Conservation (phyloP, 2,888 invertebrate species). For the Ophion ellenae region DNA sequence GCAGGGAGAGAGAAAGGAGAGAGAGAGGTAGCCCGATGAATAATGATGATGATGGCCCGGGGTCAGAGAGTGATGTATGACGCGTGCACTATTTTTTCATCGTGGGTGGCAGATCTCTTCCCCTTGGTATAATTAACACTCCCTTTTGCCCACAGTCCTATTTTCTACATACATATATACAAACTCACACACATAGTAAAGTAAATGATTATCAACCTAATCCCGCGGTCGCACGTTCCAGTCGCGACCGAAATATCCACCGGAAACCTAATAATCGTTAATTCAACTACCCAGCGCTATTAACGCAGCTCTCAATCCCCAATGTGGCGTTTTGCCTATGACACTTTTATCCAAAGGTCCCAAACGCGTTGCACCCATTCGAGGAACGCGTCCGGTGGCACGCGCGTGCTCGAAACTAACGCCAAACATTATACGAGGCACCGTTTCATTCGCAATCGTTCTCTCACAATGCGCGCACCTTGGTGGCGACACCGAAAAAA, state of each 20-base stretch:
- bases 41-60: conserved; percentile 18
- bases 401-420: not conserved
- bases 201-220: not conserved
- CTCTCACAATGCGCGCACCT: not conserved
- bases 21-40: conserved; percentile 10
- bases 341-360: not conserved
- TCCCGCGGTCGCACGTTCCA: not conserved
- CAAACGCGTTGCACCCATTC: not conserved
- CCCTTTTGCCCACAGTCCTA: conserved; percentile 20
- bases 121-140: conserved; percentile 36
- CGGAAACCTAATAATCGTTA: not conserved
- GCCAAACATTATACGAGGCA: not conserved
- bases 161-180: not conserved
- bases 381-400: not conserved
- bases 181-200: not conserved
- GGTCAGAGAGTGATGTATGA: conserved; percentile 31
- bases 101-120: conserved; percentile 38
- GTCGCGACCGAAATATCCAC: not conserved
- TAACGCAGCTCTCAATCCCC: not conserved
- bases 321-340: not conserved
- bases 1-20: conserved; percentile 8
- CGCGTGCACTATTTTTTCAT: conserved; percentile 33
- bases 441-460: not conserved
- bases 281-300: not conserved
- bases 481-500: not conserved